Conservation (phyloP, 2,797 vertebrate species). For the Tolypeutes matacus region DNA sequence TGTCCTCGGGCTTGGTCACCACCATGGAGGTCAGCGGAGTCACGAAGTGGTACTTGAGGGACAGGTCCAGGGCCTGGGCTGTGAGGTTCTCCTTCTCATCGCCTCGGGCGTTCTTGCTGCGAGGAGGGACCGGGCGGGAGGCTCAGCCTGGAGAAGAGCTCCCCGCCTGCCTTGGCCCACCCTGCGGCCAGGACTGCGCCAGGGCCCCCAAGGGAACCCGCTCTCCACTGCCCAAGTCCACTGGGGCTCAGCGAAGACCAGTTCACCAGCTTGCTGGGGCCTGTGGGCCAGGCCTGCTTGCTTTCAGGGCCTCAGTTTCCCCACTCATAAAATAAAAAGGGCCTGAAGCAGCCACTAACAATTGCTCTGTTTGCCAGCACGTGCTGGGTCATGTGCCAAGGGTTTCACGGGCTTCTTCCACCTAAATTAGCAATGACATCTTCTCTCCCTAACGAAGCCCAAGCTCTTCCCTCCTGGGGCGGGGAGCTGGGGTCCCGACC, state of each 20-base stretch:
- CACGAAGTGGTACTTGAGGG: constrained; percentile 95
- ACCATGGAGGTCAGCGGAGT: constrained; percentile 98
- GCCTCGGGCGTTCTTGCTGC: constrained; percentile 88
- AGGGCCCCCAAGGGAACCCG: not conserved
- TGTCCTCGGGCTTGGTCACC: constrained; percentile 95
- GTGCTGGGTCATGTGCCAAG: not conserved
- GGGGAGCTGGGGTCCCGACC: not conserved
- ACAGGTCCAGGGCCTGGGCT: constrained; percentile 92
- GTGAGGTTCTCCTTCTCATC: constrained; percentile 91
- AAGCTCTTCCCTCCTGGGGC: not conserved
- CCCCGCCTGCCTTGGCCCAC: not conserved
- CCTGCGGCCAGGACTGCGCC: not conserved
- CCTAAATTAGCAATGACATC: not conserved
- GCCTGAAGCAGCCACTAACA: not conserved
- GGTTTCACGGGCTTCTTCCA: not conserved
- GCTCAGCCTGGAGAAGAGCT: not conserved
- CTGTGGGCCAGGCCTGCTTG: not conserved
- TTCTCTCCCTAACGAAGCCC: not conserved
- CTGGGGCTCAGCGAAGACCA: not conserved
- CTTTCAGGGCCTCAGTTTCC: not conserved
- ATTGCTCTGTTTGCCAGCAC: rapidly evolving
- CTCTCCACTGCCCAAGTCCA: not conserved
- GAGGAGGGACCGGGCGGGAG: not conserved
- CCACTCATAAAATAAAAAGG: not conserved
- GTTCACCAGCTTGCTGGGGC: not conserved